Evolutionary conservation across 2,113 vertebrate genomes (phyloP).

Genomic region (Hemibagrus wyckioides): DNA sequence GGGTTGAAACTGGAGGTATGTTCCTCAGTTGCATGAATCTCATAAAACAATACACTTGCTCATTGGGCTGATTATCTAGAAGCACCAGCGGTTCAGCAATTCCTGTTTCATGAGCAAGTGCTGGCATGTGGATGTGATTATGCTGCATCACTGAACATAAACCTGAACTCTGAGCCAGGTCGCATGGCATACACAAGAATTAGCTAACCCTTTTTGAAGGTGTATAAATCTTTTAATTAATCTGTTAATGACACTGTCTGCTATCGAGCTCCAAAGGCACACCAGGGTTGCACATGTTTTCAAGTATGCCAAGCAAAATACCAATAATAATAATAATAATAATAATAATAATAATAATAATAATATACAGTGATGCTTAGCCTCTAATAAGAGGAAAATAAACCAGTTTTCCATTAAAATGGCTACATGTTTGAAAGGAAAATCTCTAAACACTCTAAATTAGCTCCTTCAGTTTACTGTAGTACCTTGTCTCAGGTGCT

Average conservation of each 20-base stretch:
- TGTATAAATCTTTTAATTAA: not conserved
- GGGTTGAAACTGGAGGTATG: no score
- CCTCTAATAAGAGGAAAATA: not conserved
- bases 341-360: not conserved
- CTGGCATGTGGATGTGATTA: not conserved
- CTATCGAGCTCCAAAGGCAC: no score
- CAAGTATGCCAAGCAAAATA: no score
- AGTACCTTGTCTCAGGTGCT: constrained; percentile 83
- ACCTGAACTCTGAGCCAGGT: no score
- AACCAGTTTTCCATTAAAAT: not conserved
- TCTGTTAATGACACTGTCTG: no score
- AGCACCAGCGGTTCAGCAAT: not conserved
- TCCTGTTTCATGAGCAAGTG: not conserved
- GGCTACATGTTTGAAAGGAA: not conserved
- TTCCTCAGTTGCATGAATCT: no score
- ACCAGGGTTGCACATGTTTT: no score
- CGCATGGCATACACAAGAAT: not conserved
- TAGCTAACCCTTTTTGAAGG: not conserved
- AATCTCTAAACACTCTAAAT: not conserved
- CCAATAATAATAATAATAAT: no score
- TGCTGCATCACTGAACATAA: no score
- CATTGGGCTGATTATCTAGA: not conserved
- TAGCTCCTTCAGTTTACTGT: not conserved
- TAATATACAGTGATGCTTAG: not conserved
- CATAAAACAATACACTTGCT: not conserved